Base-by-base conservation (phyloP, 2,113 vertebrate species). In the Bostrychus sinensis region DNA sequence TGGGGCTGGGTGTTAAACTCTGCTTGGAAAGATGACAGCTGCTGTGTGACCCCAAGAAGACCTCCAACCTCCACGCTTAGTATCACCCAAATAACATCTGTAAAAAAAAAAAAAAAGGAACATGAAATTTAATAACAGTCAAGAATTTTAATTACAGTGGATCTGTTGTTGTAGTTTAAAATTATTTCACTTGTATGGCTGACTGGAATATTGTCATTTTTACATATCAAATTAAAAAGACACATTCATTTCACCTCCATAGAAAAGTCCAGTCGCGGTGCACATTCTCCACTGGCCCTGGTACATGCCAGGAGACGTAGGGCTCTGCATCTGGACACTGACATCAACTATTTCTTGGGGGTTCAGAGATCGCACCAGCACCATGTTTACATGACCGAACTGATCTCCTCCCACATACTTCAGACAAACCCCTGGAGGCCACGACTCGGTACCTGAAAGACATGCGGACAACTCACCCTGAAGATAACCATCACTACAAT, bases 231-330 rank as follows among this genome's bases (percentile, higher is more conserved):
- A n/a, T n/a, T n/a, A n/a, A n/a, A n/a, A n/a, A n/a, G n/a, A n/a
- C n/a, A n/a, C n/a, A n/a, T n/a, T n/a, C n/a, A n/a, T n/a, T n/a
- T 94, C 85, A 98, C 96, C 97, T 93, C 97, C 97, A 25, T 93
- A 99, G 83, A 95, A 98, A 66, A 99, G 95, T 81, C 97, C 97
- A 0, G 96, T 97, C 62, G 96, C 96, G 10, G 96, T 98, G 88
- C 96, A 97, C 97, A 99, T 99, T 72, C 97, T 94, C 97, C 97
- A 98, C 89, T 98, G 97, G 74, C 97, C 97, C 91, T 99, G 97
- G 89, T 95, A 99, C 95, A 99, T 98, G 59, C 95, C 96, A 61
- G 97, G 95, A 56, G 93, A 88, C 64, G 92, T 95, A 4, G 97
- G 96, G 89, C 97, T 98, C 81, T 94, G 96, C 97, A 98, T 99